Conservation (phyloP, 2,888 invertebrate genomes). For the Acrocyrtus sp. region DNA sequence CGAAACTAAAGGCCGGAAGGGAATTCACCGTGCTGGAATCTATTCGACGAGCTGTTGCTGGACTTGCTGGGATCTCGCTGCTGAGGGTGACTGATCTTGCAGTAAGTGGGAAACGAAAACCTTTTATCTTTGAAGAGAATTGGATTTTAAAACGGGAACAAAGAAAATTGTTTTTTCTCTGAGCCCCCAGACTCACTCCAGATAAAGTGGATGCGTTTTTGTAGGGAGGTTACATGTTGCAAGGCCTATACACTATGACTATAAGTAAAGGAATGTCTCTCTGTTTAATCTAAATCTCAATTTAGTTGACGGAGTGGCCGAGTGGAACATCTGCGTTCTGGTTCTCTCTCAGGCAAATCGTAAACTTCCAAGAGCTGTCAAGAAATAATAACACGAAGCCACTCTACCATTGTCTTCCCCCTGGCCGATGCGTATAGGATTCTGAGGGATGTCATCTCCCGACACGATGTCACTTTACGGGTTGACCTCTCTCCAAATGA, state of each 20-base stretch:
- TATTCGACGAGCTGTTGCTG: constrained; percentile 65
- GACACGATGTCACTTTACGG: constrained; percentile 64
- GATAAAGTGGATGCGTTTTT: background rate
- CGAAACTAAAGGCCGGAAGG: constrained; percentile 61
- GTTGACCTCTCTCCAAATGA: constrained; percentile 64
- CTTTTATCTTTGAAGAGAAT: background rate
- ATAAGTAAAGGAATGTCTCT: background rate
- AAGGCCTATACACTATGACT: background rate
- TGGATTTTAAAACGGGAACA: constrained; percentile 6
- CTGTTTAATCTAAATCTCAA: constrained; percentile 19
- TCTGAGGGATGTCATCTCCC: constrained; percentile 64
- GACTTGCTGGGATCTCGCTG: constrained; percentile 65
- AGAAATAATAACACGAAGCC: constrained; percentile 62
- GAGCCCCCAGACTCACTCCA: too few relatives aligned
- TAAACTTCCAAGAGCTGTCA: constrained; percentile 63
- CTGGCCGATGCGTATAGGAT: constrained; percentile 65
- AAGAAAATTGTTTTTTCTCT: too few relatives aligned
- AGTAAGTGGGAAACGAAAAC: constrained; percentile 60
- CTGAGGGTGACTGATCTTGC: constrained; percentile 65
- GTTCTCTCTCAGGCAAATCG: constrained; percentile 65
- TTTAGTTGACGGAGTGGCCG: constrained; percentile 63
- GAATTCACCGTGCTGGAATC: constrained; percentile 64
- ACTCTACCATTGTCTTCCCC: constrained; percentile 64
- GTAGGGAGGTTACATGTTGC: too few relatives aligned
- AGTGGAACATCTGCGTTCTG: constrained; percentile 64